Evolutionary conservation across 1,140 invertebrate species (phyloP).

Genomic region (Sarcophaga bullata): DNA sequence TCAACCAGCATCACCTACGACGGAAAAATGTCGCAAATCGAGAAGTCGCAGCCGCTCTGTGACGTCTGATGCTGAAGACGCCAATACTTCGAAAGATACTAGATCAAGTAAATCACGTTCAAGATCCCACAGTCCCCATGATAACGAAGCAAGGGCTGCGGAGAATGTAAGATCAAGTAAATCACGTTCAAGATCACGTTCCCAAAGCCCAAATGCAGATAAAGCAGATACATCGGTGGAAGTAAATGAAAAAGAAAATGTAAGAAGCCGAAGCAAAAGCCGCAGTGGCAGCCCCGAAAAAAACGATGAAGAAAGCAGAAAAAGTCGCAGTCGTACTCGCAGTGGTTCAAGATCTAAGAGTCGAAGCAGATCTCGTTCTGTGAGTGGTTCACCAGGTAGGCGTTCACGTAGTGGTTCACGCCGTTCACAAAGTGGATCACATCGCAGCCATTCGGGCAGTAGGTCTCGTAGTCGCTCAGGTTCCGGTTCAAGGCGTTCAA

Average conservation of each 20-base stretch:
- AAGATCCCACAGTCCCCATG: not conserved
- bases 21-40: slow-evolving; percentile 26
- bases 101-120: slow-evolving; percentile 27
- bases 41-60: slow-evolving; percentile 16
- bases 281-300: slow-evolving; percentile 45
- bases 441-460: slow-evolving; percentile 58
- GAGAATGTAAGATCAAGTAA: slow-evolving; percentile 24
- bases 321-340: slow-evolving; percentile 54
- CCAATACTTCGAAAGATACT: slow-evolving; percentile 19
- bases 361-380: slow-evolving; percentile 45
- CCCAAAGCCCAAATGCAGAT: slow-evolving; percentile 15
- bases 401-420: slow-evolving; percentile 61
- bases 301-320: slow-evolving; percentile 21
- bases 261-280: slow-evolving; percentile 39
- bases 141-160: slow-evolving; percentile 11
- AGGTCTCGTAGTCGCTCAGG: slow-evolving; percentile 56
- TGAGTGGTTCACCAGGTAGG: slow-evolving; percentile 50
- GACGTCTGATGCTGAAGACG: not conserved
- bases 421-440: slow-evolving; percentile 59
- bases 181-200: slow-evolving; percentile 16
- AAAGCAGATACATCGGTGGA: slow-evolving; percentile 3
- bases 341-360: slow-evolving; percentile 54
- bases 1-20: not conserved
- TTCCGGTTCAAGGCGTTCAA: slow-evolving; percentile 51
- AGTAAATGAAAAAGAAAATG: slow-evolving; percentile 1